Conservation (phyloP, 2,888 invertebrate species). For the Parnassius glacialis region DNA sequence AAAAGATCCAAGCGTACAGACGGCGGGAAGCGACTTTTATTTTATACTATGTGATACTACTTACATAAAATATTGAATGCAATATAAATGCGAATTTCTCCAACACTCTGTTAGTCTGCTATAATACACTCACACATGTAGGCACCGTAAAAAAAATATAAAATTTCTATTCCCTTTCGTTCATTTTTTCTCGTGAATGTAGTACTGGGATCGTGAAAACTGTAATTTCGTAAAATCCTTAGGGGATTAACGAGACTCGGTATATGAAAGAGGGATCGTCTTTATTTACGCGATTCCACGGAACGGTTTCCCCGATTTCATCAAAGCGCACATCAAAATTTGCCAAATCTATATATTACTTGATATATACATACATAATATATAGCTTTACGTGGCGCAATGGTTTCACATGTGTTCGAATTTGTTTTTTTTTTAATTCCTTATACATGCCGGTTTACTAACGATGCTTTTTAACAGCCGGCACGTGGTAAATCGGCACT, state of each 20-base stretch:
- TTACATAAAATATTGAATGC: too few species aligned
- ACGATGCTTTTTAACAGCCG: too few species aligned
- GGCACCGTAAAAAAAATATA: conserved; percentile 13
- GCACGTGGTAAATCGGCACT: too few species aligned
- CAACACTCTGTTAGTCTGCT: too few species aligned
- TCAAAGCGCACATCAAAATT: conserved; percentile 8
- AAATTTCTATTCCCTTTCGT: conserved; percentile 1
- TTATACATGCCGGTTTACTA: too few species aligned
- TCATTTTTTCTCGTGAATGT: neutral
- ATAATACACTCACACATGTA: neutral
- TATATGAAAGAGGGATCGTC: conserved; percentile 3
- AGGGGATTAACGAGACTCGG: conserved; percentile 11
- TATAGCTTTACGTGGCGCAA: too few species aligned
- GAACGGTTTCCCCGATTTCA: conserved; percentile 19
- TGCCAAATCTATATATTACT: conserved; percentile 12
- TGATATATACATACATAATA: neutral
- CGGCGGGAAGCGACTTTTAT: too few species aligned
- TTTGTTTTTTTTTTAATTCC: too few species aligned
- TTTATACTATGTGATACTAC: too few species aligned
- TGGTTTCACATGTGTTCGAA: too few species aligned
- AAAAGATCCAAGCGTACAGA: too few species aligned
- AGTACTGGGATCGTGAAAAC: conserved; percentile 3
- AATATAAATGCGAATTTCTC: too few species aligned
- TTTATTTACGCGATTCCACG: conserved; percentile 18
- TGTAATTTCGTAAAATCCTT: conserved; percentile 22